Evolutionary conservation across 2,888 invertebrate genomes (phyloP), one percentile per base, ranked within the genome.

Genomic region (Spilarctia lutea): DNA sequence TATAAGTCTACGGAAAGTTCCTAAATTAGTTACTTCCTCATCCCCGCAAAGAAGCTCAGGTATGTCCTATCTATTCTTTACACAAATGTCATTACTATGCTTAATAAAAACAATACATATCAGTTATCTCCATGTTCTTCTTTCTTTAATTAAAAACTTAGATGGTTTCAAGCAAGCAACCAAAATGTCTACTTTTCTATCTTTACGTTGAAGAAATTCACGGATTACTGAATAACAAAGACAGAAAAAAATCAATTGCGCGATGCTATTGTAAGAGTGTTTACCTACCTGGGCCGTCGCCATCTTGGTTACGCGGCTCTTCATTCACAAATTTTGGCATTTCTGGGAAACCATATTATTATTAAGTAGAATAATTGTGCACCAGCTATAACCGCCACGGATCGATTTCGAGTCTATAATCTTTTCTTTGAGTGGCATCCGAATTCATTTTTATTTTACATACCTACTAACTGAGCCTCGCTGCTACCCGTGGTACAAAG

Each of bases 321-420:
- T 89, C 85, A 86, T 93, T 93, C 91, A 91, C 81, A 87, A 63
- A 89, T 91, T n/a, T 92, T 84, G 82, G 86, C 86, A 91, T 91
- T 92, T 91, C 85, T 84, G 81, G 85, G 87, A 92, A 91, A 86
- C 88, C 83, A 84, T 63, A 48, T 42, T 65, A 68, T 39, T 35
- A 66, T 33, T 66, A 39, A 35, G 65, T n/a, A 24, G 65, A 66
- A 66, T 39, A n/a, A 63, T 63, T 63, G 30, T 30, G 30, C 30
- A 30, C 24, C 10, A 56, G 8, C n/a, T n/a, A 24, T 24, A n/a
- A 24, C 52, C 1, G n/a, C 24, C 52, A 56, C 10, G 11, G 24
- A n/a, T n/a, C n/a, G n/a, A n/a, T 4, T n/a, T 56, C 10, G 11
- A 1, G 3, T 24, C 10, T 24, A 24, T 52, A 20, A 24, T 56